These are phyloP conservation scores for Oceanodroma leucorhoa DNA, from an alignment of 2,797 vertebrate species.

Conservation along the genomic window DNA sequence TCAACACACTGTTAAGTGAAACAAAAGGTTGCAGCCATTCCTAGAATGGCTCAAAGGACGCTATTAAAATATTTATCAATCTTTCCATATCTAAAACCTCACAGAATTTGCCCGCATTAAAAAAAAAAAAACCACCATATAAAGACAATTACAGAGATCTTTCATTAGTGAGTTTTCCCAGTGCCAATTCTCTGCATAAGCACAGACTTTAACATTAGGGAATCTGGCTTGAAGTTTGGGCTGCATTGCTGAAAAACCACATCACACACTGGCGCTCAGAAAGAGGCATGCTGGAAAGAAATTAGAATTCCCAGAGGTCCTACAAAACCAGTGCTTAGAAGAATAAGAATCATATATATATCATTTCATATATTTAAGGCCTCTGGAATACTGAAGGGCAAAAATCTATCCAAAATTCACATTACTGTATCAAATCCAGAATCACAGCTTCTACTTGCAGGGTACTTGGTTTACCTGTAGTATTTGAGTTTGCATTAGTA, in stretches of 20 bases:
- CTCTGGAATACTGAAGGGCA: not conserved
- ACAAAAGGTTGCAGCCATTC: not conserved
- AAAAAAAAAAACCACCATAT: not conserved
- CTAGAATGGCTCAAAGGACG: not conserved
- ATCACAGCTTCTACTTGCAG: not conserved
- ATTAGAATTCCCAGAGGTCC: constrained; percentile 8
- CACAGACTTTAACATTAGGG: not conserved
- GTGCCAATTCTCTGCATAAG: not conserved
- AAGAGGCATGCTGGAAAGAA: not conserved
- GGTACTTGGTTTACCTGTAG: not conserved
- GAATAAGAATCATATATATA: not conserved
- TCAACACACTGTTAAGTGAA: not conserved
- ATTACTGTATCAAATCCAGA: not conserved
- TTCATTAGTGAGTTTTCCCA: not conserved
- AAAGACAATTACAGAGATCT: not conserved
- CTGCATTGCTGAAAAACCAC: constrained; percentile 3
- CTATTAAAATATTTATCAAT: constrained; percentile 16
- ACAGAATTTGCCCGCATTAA: not conserved
- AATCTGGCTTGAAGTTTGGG: not conserved
- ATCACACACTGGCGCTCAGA: not conserved
- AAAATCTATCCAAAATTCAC: not conserved
- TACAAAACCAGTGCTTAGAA: not conserved
- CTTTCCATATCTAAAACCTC: not conserved
- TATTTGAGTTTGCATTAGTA: not conserved
- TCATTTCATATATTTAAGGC: not conserved